A percentile compares a stretch with the other conserved stretches of the same genome.
Conservation (phyloP, 2,888 invertebrate genomes). For the Octodonta nipae region DNA sequence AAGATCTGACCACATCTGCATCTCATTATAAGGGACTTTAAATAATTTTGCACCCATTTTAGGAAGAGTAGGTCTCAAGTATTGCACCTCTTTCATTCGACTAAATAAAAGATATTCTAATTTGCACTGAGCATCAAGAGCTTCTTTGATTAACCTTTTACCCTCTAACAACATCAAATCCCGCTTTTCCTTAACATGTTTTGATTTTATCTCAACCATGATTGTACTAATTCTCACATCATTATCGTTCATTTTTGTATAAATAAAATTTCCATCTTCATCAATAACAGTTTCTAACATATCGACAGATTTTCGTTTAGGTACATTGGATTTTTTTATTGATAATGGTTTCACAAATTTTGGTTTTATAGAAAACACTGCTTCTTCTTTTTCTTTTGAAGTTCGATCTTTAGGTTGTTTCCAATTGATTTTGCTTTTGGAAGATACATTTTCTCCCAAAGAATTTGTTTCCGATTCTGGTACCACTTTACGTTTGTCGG, state of each 20-base stretch:
- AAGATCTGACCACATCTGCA: slow-evolving; percentile 71
- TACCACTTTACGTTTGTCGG: slow-evolving; percentile 17
- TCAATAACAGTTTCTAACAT: slow-evolving; percentile 39
- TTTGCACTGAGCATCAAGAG: slow-evolving; percentile 51
- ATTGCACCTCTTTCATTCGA: slow-evolving; percentile 45
- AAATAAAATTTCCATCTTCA: slow-evolving; percentile 43
- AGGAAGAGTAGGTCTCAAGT: slow-evolving; percentile 43
- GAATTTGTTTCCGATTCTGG: too few relatives aligned
- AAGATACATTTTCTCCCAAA: too few relatives aligned
- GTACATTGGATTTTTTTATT: slow-evolving; percentile 11
- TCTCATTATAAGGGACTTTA: slow-evolving; percentile 62
- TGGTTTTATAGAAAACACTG: slow-evolving; percentile 2
- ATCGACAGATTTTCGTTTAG: slow-evolving; percentile 9
- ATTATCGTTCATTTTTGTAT: slow-evolving; percentile 47
- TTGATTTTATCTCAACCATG: slow-evolving; percentile 46
- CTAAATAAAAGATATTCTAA: slow-evolving; percentile 61
- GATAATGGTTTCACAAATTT: slow-evolving; percentile 4
- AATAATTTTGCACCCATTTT: slow-evolving; percentile 47
- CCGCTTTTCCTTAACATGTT: slow-evolving; percentile 42
- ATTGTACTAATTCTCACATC: slow-evolving; percentile 47
- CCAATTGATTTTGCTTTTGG: slow-evolving; percentile 9
- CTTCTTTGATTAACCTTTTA: slow-evolving; percentile 65
- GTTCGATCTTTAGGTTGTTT: slow-evolving; percentile 8
- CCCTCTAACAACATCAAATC: slow-evolving; percentile 65
- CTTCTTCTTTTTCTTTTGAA: neutral